phyloP scores from a whole-genome alignment of 2,888 invertebrate genomes.

The Gerris lacustris region DNA sequence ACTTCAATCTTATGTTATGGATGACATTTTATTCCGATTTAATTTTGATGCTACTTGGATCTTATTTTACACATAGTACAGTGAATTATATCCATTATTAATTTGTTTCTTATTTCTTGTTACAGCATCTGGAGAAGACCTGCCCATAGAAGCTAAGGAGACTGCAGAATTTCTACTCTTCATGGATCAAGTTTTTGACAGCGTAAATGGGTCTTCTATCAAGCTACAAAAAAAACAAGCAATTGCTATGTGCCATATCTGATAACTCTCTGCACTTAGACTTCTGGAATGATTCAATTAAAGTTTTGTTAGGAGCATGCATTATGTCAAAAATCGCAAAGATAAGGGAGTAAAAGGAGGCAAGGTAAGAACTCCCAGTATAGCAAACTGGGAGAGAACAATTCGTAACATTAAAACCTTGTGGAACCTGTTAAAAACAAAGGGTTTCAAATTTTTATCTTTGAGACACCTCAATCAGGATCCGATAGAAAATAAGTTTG shows the following conservation, averaged over 20 bases:
- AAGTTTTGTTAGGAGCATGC: not conserved
- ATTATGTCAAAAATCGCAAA: too few species aligned
- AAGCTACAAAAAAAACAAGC: not conserved
- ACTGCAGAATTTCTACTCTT: not conserved
- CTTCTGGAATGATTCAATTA: not conserved
- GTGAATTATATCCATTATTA: not conserved
- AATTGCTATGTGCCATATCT: not conserved
- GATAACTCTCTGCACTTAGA: not conserved
- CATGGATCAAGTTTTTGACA: not conserved
- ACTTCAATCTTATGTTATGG: too few species aligned
- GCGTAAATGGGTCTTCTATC: not conserved
- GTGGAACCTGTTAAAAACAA: not conserved
- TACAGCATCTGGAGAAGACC: not conserved
- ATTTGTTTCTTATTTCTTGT: not conserved
- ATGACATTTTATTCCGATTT: too few species aligned
- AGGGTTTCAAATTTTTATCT: not conserved
- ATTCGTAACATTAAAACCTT: too few species aligned
- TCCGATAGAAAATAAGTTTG: not conserved
- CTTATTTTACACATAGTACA: not conserved
- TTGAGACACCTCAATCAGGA: not conserved
- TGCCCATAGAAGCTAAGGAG: not conserved
- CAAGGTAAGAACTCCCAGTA: not conserved
- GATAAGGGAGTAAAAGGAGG: not conserved
- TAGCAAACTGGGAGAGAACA: not conserved
- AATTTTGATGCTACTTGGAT: too few species aligned